Evolutionary conservation across 2,113 vertebrate species (phyloP), one percentile per base, ranked within the genome.

Genomic region (Ceyx cyanopectus): DNA sequence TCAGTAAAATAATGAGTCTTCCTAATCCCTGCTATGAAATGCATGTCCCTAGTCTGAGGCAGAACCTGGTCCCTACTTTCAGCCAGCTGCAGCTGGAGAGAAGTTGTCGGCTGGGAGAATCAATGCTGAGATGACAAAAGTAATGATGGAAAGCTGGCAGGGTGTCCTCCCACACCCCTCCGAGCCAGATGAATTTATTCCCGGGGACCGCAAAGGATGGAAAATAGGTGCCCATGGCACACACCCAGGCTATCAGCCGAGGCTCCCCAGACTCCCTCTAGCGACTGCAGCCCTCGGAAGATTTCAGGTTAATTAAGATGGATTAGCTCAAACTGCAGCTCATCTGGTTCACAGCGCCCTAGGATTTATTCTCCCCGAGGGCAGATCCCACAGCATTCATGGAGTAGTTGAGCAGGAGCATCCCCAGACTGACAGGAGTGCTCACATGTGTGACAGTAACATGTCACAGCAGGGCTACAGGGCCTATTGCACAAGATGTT

Each of bases 211-310:
- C 34, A 75, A 40, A 56, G 58, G 48, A 68, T 54, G 43, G 54
- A 41, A 57, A 82, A 48, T 21, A 15, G 40, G 46, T 40, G 22
- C 46, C 32, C 32, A 9, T 7, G 54, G 32, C 32, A 32, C 58
- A 62, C 58, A 58, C 8, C 34, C 58, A 65, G n/a, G 45, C 8
- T 12, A 69, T 30, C 90, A 74, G 61, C 46, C 74, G 51, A 73
- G 83, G 24, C 40, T 87, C 30, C 24, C 91, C 48, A 56, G 15
- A 74, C 72, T 95, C 87, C 79, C 85, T 93, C 93, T 77, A 87
- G 68, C 4, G 72, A 74, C 68, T 29, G 7, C 63, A 40, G 20
- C 4, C 72, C 51, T 69, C 0, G 0, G 30, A 82, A 46, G 56
- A 76, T 22, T 58, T 7, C 90, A 81, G 46, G 29, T 50, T 80